Base-by-base conservation (phyloP, 2,888 invertebrate species). In the Bugula neritina region DNA sequence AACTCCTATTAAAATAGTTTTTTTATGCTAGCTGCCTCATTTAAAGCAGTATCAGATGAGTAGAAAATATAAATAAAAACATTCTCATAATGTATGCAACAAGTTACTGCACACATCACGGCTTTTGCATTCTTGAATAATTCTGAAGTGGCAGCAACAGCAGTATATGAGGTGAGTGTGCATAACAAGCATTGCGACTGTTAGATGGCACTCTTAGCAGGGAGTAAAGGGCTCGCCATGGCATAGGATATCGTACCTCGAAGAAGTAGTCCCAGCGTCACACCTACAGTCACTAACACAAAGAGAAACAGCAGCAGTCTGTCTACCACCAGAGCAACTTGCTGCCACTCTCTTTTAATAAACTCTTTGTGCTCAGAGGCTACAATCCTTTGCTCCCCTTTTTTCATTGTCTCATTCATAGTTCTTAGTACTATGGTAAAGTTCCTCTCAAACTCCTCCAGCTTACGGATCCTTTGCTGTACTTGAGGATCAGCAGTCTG, bases 361-460 rank as follows among this genome's bases (percentile, higher is more conserved):
- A 90, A 87, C 78, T 93, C 92, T 71, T 90, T 87, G 71, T 90
- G 87, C 80, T 93, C 92, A 81, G 90, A 91, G 77, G 92, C 91
- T 0, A 89, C 88, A 5, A 92, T 87, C 1, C 93, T 87, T 79
- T 89, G 88, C 82, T 84, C 92, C 85, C 91, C 92, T 71, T 89
- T 86, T 77, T 93, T 92, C 73, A 92, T 90, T 2, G 91, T 92
- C 75, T 88, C 87, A 81, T 90, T 89, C 43, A 91, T 89, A 81
- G 89, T 88, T 77, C 87, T 89, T 84, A 88, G 88, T 79, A 89
- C 91, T 76, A 87, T 88, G 72, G 86, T 85, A 80, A 90, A 89
- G 78, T 90, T 89, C 71, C 86, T 85, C 79, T 90, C 90, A 77
- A 89, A 88, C 74, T 83, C 83, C 70, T 84, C 83, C 27, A 63